These are phyloP conservation scores for Sandelia bainsii DNA, from an alignment of 2,797 vertebrate genomes.

Conservation along the genomic window DNA sequence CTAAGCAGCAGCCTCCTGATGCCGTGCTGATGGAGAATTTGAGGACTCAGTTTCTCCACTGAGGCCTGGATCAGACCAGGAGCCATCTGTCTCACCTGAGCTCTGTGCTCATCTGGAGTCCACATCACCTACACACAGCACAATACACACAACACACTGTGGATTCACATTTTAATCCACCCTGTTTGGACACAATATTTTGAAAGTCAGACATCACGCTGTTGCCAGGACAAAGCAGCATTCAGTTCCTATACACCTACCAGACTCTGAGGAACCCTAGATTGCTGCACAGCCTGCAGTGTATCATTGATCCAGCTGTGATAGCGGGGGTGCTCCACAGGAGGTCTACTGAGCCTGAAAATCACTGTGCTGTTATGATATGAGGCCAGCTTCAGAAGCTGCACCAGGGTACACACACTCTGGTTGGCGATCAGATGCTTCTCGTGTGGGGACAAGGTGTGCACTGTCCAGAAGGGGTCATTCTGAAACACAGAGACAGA, in stretches of 20 bases:
- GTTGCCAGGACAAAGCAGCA: neutral
- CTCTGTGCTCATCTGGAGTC: slow-evolving; percentile 86
- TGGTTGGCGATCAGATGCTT: slow-evolving; percentile 87
- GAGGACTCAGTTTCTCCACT: slow-evolving; percentile 79
- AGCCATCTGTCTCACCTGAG: slow-evolving; percentile 84
- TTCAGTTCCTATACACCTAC: slow-evolving; percentile 77
- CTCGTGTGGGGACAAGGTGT: slow-evolving; percentile 84
- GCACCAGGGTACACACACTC: slow-evolving; percentile 90
- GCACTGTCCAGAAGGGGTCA: slow-evolving; percentile 92
- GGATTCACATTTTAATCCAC: neutral
- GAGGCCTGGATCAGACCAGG: slow-evolving; percentile 92
- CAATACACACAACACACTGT: neutral
- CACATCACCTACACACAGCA: slow-evolving; percentile 89
- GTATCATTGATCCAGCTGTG: slow-evolving; percentile 92
- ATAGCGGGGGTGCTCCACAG: slow-evolving; percentile 86
- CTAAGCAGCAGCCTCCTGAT: slow-evolving; percentile 90
- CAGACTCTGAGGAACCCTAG: slow-evolving; percentile 88
- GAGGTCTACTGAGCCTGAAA: slow-evolving; percentile 89
- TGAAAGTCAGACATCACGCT: neutral
- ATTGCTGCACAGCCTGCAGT: slow-evolving; percentile 86
- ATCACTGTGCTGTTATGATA: slow-evolving; percentile 87
- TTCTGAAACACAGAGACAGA: slow-evolving; percentile 76
- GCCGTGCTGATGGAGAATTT: slow-evolving; percentile 81
- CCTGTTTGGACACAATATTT: neutral
- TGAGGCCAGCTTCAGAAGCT: slow-evolving; percentile 88